Evolutionary conservation across 2,797 vertebrate species (phyloP).

Genomic region (Allobates femoralis): DNA sequence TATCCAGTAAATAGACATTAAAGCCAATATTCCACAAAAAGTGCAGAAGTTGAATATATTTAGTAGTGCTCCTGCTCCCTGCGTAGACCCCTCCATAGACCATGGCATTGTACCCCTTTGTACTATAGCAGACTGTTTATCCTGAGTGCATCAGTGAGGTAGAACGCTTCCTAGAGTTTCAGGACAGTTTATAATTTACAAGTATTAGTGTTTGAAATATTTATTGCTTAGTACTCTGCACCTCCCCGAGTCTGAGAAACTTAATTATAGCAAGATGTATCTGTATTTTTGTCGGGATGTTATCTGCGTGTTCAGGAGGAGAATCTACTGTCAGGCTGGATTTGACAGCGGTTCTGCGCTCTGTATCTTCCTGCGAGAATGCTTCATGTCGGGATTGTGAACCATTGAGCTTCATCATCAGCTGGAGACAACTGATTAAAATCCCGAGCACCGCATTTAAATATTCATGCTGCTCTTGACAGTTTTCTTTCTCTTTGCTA

Average conservation of each 20-base stretch:
- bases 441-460: slow-evolving; percentile 48
- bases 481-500: slow-evolving; percentile 44
- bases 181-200: background rate
- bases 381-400: slow-evolving; percentile 53
- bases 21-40: too few species aligned
- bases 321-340: slow-evolving; percentile 27
- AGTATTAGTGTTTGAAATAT: background rate
- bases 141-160: background rate
- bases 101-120: background rate
- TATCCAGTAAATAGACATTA: too few species aligned
- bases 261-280: slow-evolving; percentile 20
- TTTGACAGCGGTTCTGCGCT: slow-evolving; percentile 43
- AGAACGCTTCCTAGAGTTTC: background rate
- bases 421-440: slow-evolving; percentile 61
- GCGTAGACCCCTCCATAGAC: background rate
- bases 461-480: slow-evolving; percentile 58
- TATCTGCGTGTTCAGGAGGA: background rate
- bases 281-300: slow-evolving; percentile 13
- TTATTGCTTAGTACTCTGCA: background rate
- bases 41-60: too few species aligned
- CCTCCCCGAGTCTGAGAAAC: background rate
- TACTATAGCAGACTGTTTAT: background rate
- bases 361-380: slow-evolving; percentile 42
- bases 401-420: slow-evolving; percentile 54
- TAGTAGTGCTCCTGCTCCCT: background rate